A percentile compares a stretch with the other conserved stretches of the same genome.
These are phyloP conservation scores for Ganaspis brasiliensis DNA, from an alignment of 2,888 invertebrate species.

Conservation along the genomic window DNA sequence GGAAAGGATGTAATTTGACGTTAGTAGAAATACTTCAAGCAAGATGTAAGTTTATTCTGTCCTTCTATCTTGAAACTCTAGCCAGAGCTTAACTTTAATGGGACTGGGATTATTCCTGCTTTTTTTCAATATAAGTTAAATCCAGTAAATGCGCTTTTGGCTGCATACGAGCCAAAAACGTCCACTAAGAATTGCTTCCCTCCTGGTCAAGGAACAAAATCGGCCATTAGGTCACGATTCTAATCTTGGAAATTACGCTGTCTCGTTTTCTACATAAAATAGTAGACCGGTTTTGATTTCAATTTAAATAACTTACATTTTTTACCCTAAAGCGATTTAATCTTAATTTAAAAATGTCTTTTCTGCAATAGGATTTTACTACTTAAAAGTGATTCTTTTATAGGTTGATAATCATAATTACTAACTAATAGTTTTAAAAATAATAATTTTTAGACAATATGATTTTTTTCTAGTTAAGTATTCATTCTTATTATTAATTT, in stretches of 20 bases:
- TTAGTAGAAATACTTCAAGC: slow-evolving; percentile 41
- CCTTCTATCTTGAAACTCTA: slow-evolving; percentile 49
- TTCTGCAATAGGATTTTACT: too few relatives aligned
- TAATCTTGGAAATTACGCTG: slow-evolving; percentile 24
- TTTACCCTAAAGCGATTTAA: too few relatives aligned
- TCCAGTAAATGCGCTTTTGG: not conserved
- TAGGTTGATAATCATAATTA: too few relatives aligned
- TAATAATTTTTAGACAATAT: too few relatives aligned
- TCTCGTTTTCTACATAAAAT: slow-evolving; percentile 15
- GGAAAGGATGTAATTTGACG: not conserved
- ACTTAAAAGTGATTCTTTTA: too few relatives aligned
- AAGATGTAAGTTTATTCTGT: slow-evolving; percentile 56
- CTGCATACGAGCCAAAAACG: slow-evolving; percentile 30
- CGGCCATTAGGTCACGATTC: not conserved
- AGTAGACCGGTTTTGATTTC: too few relatives aligned
- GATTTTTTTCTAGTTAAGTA: too few relatives aligned
- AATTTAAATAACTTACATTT: too few relatives aligned
- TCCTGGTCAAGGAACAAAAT: slow-evolving; percentile 18
- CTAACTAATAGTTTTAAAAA: too few relatives aligned
- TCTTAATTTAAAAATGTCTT: too few relatives aligned
- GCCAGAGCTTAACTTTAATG: slow-evolving; percentile 68
- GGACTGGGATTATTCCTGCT: slow-evolving; percentile 43
- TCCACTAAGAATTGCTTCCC: not conserved
- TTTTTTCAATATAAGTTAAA: slow-evolving; percentile 53
- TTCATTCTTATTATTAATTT: too few relatives aligned